These are phyloP conservation scores for Calephelis perditalis DNA, from an alignment of 2,888 invertebrate species.

Conservation along the genomic window DNA sequence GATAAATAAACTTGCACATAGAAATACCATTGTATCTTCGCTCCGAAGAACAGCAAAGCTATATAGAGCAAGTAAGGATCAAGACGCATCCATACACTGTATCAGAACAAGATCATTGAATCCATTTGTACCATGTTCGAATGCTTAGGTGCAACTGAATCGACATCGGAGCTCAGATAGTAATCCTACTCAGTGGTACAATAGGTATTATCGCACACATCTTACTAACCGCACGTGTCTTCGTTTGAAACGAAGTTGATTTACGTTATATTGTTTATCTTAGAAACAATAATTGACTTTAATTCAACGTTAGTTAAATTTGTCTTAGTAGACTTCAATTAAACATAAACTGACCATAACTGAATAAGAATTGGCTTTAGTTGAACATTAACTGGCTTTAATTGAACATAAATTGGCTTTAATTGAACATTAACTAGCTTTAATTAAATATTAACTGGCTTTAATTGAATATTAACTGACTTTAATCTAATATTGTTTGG, in stretches of 20 bases:
- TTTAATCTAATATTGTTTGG: too few relatives aligned
- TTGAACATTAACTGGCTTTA: too few relatives aligned
- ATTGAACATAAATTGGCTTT: too few relatives aligned
- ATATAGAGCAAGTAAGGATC: constrained; percentile 27
- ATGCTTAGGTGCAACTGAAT: constrained; percentile 32
- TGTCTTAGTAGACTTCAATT: too few relatives aligned
- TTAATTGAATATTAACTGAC: too few relatives aligned
- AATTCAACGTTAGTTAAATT: too few relatives aligned
- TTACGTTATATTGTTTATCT: neutral
- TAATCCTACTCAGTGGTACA: constrained; percentile 30
- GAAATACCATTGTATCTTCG: constrained; percentile 22
- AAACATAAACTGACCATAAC: too few relatives aligned
- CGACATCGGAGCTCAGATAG: constrained; percentile 31
- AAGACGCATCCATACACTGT: constrained; percentile 29
- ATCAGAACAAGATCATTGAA: constrained; percentile 31
- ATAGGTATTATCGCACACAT: constrained; percentile 24
- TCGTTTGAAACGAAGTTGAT: neutral
- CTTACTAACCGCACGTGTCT: constrained; percentile 7
- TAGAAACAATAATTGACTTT: neutral
- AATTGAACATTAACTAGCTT: too few relatives aligned
- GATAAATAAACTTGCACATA: neutral
- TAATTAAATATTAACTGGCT: too few relatives aligned
- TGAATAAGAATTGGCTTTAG: too few relatives aligned
- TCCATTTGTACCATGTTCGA: constrained; percentile 31
- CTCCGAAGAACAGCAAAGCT: constrained; percentile 20